Conservation (phyloP, 2,888 invertebrate genomes). For the Tethea ocularis region DNA sequence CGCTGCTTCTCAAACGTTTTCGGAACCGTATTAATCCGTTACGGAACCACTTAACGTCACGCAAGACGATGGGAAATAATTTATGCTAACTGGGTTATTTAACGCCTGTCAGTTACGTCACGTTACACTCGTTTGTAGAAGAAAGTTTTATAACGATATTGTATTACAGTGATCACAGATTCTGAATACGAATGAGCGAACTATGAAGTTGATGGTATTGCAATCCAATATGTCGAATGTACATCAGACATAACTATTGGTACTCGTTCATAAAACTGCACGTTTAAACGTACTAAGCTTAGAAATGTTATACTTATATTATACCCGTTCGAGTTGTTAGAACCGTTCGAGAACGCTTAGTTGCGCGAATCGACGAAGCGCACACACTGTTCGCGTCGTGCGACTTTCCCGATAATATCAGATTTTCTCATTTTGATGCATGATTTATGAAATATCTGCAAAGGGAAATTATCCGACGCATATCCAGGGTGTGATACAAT, state of each 20-base stretch:
- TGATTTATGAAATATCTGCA: constrained; percentile 63
- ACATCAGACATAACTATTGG: not conserved
- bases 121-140: not conserved
- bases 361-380: constrained; percentile 27
- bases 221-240: not conserved
- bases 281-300: not conserved
- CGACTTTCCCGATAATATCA: constrained; percentile 38
- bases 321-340: not conserved
- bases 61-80: constrained; percentile 37
- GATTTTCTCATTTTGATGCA: constrained; percentile 58
- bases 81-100: constrained; percentile 35
- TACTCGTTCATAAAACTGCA: not conserved
- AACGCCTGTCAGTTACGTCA: constrained; percentile 8
- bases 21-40: constrained; percentile 42
- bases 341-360: constrained; percentile 11
- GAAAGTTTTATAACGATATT: not conserved
- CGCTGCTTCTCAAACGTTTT: constrained; percentile 35
- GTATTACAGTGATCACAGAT: not conserved
- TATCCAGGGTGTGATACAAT: constrained; percentile 63
- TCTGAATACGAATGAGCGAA: not conserved
- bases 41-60: constrained; percentile 46
- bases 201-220: not conserved
- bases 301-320: not conserved
- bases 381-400: constrained; percentile 30
- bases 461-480: constrained; percentile 63